These are phyloP conservation scores for Potamarius usumacintae DNA, from an alignment of 2,113 vertebrate genomes.

Conservation along the genomic window DNA sequence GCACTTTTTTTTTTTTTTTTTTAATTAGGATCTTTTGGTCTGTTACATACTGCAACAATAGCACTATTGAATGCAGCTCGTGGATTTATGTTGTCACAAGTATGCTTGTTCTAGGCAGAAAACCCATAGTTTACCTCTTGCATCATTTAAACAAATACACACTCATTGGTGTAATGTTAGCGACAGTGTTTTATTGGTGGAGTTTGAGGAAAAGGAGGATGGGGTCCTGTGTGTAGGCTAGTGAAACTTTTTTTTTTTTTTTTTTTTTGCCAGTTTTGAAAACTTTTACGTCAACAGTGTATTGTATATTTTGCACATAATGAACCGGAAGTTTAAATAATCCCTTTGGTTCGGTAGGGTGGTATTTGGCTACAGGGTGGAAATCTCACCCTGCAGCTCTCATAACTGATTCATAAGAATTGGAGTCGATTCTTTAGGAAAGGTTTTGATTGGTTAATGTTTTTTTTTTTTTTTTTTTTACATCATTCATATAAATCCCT, in stretches of 20 bases:
- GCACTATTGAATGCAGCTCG: conserved; percentile 54
- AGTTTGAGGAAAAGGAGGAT: background rate
- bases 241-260: conserved; percentile 57
- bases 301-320: conserved; percentile 81
- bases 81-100: conserved; percentile 47
- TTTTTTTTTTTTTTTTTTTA: conserved; percentile 21
- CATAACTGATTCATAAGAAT: background rate
- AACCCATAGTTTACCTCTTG: conserved; percentile 68
- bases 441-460: background rate
- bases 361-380: conserved; percentile 73
- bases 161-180: conserved; percentile 58
- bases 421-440: background rate
- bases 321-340: conserved; percentile 74
- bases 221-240: conserved; percentile 46
- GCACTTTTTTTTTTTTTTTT: conserved; percentile 68
- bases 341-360: conserved; percentile 62
- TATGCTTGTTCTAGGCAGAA: conserved; percentile 52
- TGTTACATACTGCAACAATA: conserved; percentile 64
- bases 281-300: conserved; percentile 49
- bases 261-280: conserved; percentile 62
- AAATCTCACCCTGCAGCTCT: conserved; percentile 68
- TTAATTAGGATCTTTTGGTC: conserved; percentile 53
- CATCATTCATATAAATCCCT: background rate
- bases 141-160: conserved; percentile 65
- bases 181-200: conserved; percentile 63